These are phyloP conservation scores for Lasioglossum oenotherae DNA, from an alignment of 2,888 invertebrate species.

Conservation along the genomic window DNA sequence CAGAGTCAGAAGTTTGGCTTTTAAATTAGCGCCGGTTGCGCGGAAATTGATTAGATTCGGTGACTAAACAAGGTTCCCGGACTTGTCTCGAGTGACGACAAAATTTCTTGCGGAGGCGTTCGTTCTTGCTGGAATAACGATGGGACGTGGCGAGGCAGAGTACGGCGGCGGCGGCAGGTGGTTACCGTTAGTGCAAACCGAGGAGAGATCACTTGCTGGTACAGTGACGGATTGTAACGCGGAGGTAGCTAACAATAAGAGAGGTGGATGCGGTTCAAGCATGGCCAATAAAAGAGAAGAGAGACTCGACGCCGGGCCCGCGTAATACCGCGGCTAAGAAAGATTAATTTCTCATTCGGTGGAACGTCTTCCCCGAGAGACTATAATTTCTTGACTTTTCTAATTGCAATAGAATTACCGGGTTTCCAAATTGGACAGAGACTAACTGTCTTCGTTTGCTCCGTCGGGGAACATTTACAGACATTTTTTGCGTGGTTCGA, in stretches of 20 bases:
- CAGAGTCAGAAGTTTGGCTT: background rate
- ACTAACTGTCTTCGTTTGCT: background rate
- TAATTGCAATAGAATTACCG: slow-evolving; percentile 36
- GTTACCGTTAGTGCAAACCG: slow-evolving; percentile 63
- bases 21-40: slow-evolving; percentile 15
- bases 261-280: slow-evolving; percentile 40
- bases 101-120: slow-evolving; percentile 42
- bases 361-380: background rate
- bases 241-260: slow-evolving; percentile 37
- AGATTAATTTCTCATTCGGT: slow-evolving; percentile 52
- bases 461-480: background rate
- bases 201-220: slow-evolving; percentile 51
- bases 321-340: slow-evolving; percentile 28
- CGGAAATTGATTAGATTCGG: slow-evolving; percentile 38
- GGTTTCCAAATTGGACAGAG: background rate
- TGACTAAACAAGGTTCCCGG: slow-evolving; percentile 42
- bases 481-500: background rate
- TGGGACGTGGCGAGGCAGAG: slow-evolving; percentile 27
- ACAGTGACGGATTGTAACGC: slow-evolving; percentile 55
- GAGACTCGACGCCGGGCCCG: slow-evolving; percentile 22
- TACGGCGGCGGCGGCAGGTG: slow-evolving; percentile 56
- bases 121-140: slow-evolving; percentile 26
- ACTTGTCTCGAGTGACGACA: slow-evolving; percentile 21
- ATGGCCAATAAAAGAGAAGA: slow-evolving; percentile 42
- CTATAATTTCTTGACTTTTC: slow-evolving; percentile 1